Conservation (phyloP, 2,113 vertebrate species). For the rat (Rattus norvegicus) region DNA sequence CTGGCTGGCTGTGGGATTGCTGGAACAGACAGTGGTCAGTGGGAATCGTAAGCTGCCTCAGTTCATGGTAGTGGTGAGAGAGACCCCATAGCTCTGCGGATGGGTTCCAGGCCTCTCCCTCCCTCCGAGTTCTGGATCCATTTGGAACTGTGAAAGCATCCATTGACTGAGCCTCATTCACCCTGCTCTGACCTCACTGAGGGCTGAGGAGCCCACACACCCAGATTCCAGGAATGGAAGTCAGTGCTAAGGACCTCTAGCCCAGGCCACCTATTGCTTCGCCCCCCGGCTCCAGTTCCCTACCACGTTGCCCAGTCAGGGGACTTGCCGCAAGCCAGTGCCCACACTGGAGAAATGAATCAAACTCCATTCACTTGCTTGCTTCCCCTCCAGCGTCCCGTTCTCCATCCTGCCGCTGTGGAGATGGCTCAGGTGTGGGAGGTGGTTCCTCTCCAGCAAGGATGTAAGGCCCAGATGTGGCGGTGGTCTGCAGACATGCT, state of each 20-base stretch:
- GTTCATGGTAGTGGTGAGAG: background rate
- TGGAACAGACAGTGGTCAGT: background rate
- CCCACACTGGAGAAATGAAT: background rate
- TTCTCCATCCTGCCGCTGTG: background rate
- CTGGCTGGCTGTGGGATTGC: background rate
- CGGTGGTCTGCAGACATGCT: background rate
- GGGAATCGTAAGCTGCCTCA: background rate
- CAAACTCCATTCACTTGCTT: background rate
- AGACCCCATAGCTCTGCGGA: background rate
- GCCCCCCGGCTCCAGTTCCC: background rate
- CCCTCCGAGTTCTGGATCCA: background rate
- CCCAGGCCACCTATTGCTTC: background rate
- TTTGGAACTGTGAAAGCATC: background rate
- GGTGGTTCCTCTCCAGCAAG: background rate
- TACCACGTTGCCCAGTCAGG: background rate
- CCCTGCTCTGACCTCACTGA: background rate
- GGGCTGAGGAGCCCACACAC: background rate
- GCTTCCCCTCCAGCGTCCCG: background rate
- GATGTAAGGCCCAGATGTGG: background rate
- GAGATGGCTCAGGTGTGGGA: background rate
- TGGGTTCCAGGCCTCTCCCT: background rate
- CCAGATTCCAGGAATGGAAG: background rate
- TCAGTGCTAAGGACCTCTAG: background rate
- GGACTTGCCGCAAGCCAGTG: background rate
- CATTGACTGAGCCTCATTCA: background rate